A percentile compares a stretch with the other conserved stretches of the same genome.
Evolutionary conservation across 2,888 invertebrate species (phyloP).

Genomic region (Venustoraphidia nigricollis): DNA sequence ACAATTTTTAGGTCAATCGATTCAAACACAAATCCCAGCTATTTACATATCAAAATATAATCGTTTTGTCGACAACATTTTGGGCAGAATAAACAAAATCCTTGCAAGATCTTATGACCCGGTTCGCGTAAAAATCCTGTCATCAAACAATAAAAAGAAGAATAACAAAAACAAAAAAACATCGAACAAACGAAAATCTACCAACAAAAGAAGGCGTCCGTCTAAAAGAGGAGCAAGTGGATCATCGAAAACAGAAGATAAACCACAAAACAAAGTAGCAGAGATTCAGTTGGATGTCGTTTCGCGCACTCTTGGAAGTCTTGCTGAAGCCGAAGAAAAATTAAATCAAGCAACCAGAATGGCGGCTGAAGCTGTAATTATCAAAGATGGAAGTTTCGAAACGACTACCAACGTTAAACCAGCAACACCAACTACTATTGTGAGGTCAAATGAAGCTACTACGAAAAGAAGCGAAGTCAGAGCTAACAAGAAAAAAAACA

Average conservation of each 20-base stretch:
- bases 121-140: conserved; percentile 53
- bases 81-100: conserved; percentile 67
- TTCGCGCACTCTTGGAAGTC: background rate
- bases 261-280: conserved; percentile 4
- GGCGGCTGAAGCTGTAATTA: conserved; percentile 24
- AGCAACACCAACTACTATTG: conserved; percentile 23
- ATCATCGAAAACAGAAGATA: conserved; percentile 6
- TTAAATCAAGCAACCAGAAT: conserved; percentile 17
- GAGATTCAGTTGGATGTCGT: conserved; percentile 2
- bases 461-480: conserved; percentile 17
- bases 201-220: conserved; percentile 10
- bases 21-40: conserved; percentile 38
- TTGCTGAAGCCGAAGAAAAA: background rate
- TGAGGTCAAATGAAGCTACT: conserved; percentile 22
- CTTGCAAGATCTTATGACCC: conserved; percentile 69
- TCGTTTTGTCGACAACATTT: conserved; percentile 68
- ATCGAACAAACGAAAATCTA: conserved; percentile 16
- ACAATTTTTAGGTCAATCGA: conserved; percentile 18
- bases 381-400: conserved; percentile 11
- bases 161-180: conserved; percentile 25
- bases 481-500: conserved; percentile 16
- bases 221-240: conserved; percentile 3
- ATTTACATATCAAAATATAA: conserved; percentile 70
- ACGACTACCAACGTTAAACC: conserved; percentile 18
- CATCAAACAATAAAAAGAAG: conserved; percentile 27